These are phyloP conservation scores for Notospermus geniculatus DNA, from an alignment of 1,140 invertebrate species.

Conservation along the genomic window DNA sequence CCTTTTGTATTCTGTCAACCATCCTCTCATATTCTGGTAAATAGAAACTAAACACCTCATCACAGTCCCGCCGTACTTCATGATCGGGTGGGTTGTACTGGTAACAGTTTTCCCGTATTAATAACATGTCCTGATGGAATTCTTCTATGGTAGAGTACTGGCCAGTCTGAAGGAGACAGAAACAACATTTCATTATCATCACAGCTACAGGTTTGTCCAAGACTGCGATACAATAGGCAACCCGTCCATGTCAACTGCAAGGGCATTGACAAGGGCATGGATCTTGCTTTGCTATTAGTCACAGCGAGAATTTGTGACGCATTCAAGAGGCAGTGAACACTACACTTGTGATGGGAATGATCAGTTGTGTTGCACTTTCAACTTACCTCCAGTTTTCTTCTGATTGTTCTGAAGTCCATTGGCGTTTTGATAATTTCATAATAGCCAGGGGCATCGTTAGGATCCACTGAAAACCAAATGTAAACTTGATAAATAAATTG, in stretches of 20 bases:
- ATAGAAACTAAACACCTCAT: conserved; percentile 52
- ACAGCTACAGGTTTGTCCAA: no score
- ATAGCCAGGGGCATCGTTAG: conserved; percentile 50
- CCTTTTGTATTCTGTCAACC: conserved; percentile 44
- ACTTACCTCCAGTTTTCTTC: conserved; percentile 49
- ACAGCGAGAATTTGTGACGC: no score
- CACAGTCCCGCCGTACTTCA: conserved; percentile 50
- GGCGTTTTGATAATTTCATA: conserved; percentile 49
- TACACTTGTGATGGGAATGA: no score
- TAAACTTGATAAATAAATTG: no score
- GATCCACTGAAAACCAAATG: conserved; percentile 44
- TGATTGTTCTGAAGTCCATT: conserved; percentile 54
- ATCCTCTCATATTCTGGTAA: conserved; percentile 45
- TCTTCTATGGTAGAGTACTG: conserved; percentile 45
- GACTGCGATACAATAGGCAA: no score
- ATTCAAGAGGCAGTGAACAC: no score
- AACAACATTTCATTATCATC: neutral
- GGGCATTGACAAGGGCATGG: no score
- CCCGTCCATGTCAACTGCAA: neutral
- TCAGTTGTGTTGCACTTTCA: neutral
- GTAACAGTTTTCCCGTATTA: conserved; percentile 50
- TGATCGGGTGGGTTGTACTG: conserved; percentile 52
- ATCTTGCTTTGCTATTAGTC: no score
- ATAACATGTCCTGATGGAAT: conserved; percentile 52
- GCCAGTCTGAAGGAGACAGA: conserved; percentile 29